Evolutionary conservation across 1,140 invertebrate species (phyloP), one percentile per base, ranked within the genome.

Genomic region (Euura saliciscinereae): DNA sequence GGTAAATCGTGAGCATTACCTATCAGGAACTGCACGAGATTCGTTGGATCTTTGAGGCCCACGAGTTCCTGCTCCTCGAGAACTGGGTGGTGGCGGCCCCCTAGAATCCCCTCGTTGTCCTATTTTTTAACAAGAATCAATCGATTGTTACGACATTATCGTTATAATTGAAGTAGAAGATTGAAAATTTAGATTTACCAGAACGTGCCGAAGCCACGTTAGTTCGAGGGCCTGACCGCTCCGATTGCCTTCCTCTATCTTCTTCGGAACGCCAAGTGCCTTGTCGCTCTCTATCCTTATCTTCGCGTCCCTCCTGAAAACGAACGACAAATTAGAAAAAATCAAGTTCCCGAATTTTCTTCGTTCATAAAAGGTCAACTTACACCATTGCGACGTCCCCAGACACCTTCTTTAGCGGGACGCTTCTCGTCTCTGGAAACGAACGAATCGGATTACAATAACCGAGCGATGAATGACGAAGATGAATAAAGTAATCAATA

Each of bases 311-410:
- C 76, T 84, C 84, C 83, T 85, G 69, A 66, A 70, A 43, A 46
- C 64, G 46, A 65, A 71, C 67, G 11, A 43, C 66, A 70, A 59
- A 59, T 11, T n/a, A 11, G 51, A 59, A 59, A 11, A 59, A 4
- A 6, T 28, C 28, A 1, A 1, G 28, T 28, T 28, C 28, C 28
- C 28, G 28, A 28, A 28, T 28, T 28, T 28, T 28, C 28, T 28
- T 28, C 28, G 28, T 28, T 59, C 43, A 59, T 68, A 42, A 76
- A 66, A 69, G 2, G 28, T 28, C 28, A 28, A 77, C 77, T 79
- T 78, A 84, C 84, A 42, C 84, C 86, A 74, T 86, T 87, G 13
- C 84, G 84, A 66, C 78, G 79, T 4, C 72, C 76, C 83, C 84
- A 85, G 65, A 69, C 74, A 65, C 73, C 70, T 73, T 44, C 80